phyloP scores from a whole-genome alignment of 2,113 vertebrate genomes.

The Azemiops feae region DNA sequence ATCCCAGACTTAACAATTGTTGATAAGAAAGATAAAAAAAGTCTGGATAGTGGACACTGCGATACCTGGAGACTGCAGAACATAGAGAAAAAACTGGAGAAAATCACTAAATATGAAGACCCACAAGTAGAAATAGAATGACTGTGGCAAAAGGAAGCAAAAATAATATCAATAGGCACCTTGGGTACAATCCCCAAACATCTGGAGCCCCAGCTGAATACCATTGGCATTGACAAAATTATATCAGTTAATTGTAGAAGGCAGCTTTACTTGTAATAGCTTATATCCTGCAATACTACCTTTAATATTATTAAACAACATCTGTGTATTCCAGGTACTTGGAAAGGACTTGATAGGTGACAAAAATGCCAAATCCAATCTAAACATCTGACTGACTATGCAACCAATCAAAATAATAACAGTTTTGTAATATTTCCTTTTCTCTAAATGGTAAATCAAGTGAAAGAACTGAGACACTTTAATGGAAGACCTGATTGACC shows the following conservation, averaged over 20 bases:
- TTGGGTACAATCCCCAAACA: background rate
- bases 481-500: conserved; percentile 11
- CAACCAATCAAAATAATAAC: background rate
- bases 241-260: background rate
- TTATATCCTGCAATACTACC: background rate
- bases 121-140: background rate
- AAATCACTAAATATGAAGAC: background rate
- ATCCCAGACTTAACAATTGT: background rate
- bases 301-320: background rate
- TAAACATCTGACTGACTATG: background rate
- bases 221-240: background rate
- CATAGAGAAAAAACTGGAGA: background rate
- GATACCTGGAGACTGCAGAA: background rate
- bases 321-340: background rate
- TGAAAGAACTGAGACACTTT: background rate
- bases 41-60: background rate
- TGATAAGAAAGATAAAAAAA: background rate
- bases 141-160: background rate
- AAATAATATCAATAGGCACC: background rate
- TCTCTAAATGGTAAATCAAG: background rate
- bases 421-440: background rate
- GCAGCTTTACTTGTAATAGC: background rate
- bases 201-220: background rate
- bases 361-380: background rate
- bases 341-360: background rate